A percentile compares a stretch with the other conserved stretches of the same genome.
These are phyloP conservation scores for Norana najaformis DNA, from an alignment of 2,888 invertebrate species.

Conservation along the genomic window DNA sequence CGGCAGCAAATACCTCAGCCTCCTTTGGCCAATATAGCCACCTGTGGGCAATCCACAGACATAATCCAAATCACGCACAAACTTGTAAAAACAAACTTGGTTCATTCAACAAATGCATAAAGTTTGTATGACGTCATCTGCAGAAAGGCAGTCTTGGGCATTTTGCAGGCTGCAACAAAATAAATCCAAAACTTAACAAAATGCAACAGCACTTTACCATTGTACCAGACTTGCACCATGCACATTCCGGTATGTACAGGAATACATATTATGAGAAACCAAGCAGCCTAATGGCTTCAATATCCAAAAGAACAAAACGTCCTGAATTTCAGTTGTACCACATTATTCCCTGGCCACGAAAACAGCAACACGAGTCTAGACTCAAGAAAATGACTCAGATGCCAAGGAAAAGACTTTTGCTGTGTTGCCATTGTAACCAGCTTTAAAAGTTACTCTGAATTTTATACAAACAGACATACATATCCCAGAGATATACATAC, in stretches of 20 bases:
- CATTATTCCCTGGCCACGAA: not conserved
- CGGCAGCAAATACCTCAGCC: too few species aligned
- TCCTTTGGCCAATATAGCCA: not conserved
- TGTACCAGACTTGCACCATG: too few species aligned
- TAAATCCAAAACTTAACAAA: not conserved
- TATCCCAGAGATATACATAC: not conserved
- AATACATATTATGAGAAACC: not conserved
- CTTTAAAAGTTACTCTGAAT: not conserved
- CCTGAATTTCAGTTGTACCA: not conserved
- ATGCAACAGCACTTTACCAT: not conserved
- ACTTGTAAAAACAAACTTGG: not conserved
- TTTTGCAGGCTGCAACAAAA: not conserved
- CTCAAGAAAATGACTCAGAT: too few species aligned
- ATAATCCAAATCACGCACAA: not conserved
- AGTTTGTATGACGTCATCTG: not conserved
- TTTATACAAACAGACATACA: not conserved
- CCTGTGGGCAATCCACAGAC: not conserved
- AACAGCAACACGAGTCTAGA: too few species aligned
- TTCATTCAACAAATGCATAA: conserved; percentile 7
- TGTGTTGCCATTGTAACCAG: too few species aligned
- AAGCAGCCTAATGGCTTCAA: not conserved
- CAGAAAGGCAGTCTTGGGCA: not conserved
- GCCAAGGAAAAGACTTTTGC: too few species aligned
- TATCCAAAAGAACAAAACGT: not conserved
- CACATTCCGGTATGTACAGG: not conserved